Conservation (phyloP, 2,888 invertebrate species). For the Cephus runcator region DNA sequence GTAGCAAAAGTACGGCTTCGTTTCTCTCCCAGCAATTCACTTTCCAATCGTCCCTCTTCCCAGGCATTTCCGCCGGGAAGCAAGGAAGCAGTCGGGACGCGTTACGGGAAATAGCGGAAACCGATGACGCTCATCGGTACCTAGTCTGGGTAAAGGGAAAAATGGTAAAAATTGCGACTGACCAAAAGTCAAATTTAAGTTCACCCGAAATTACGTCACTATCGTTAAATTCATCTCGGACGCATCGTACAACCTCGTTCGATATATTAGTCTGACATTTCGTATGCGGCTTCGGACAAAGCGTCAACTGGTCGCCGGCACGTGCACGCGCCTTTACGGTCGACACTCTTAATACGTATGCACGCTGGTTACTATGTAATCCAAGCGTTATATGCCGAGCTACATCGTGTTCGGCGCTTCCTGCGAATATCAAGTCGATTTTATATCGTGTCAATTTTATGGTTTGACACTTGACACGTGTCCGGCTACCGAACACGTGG, state of each 20-base stretch:
- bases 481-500: background rate
- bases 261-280: background rate
- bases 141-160: no score
- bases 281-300: background rate
- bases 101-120: background rate
- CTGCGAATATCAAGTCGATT: background rate
- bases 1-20: slow-evolving; percentile 20
- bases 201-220: background rate
- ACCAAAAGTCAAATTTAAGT: background rate
- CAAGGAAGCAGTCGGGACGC: background rate
- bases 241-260: background rate
- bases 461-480: background rate
- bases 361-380: background rate
- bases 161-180: background rate
- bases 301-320: slow-evolving; percentile 13
- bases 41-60: slow-evolving; percentile 37
- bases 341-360: background rate
- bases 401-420: background rate
- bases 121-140: no score
- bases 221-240: background rate
- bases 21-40: slow-evolving; percentile 24
- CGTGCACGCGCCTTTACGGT: slow-evolving; percentile 16
- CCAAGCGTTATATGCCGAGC: background rate
- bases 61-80: background rate
- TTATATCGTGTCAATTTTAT: background rate